phyloP scores from a whole-genome alignment of 1,140 invertebrate species.

The Oryzaephilus surinamensis region DNA sequence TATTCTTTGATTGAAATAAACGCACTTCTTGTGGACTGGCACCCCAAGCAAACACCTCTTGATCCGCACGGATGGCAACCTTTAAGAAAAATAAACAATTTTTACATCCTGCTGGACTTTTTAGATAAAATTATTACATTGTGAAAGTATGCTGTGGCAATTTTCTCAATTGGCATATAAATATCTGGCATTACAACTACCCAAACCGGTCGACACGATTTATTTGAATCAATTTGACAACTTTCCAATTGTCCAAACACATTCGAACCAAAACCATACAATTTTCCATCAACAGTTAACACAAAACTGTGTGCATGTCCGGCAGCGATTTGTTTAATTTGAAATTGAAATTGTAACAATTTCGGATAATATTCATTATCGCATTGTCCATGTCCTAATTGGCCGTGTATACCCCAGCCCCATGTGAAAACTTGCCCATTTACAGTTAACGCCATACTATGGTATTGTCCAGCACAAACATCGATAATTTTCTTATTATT shows the following conservation, averaged over 20 bases:
- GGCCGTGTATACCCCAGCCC: slow-evolving; percentile 78
- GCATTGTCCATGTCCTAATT: slow-evolving; percentile 64
- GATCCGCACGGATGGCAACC: slow-evolving; percentile 57
- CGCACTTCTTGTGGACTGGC: slow-evolving; percentile 64
- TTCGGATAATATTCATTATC: slow-evolving; percentile 54
- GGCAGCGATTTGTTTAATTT: slow-evolving; percentile 46
- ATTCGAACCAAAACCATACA: slow-evolving; percentile 69
- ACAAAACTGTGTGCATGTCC: slow-evolving; percentile 69
- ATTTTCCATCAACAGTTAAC: slow-evolving; percentile 50
- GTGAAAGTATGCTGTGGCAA: slow-evolving; percentile 72
- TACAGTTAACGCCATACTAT: slow-evolving; percentile 59
- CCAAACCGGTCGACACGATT: slow-evolving; percentile 48
- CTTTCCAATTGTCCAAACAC: slow-evolving; percentile 68
- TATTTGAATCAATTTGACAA: slow-evolving; percentile 44
- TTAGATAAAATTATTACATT: slow-evolving; percentile 48
- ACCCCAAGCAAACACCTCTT: slow-evolving; percentile 67
- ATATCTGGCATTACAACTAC: slow-evolving; percentile 44
- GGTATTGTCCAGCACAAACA: slow-evolving; percentile 68
- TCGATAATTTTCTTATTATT: slow-evolving; percentile 50
- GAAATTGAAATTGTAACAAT: slow-evolving; percentile 25
- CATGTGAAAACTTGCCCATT: slow-evolving; percentile 57
- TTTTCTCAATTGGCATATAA: slow-evolving; percentile 47
- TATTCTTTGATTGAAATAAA: slow-evolving; percentile 34
- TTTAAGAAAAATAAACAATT: slow-evolving; percentile 32
- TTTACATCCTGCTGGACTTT: neutral